Base-by-base conservation (phyloP, 2,113 vertebrate genomes). In the Prolemur simus region DNA sequence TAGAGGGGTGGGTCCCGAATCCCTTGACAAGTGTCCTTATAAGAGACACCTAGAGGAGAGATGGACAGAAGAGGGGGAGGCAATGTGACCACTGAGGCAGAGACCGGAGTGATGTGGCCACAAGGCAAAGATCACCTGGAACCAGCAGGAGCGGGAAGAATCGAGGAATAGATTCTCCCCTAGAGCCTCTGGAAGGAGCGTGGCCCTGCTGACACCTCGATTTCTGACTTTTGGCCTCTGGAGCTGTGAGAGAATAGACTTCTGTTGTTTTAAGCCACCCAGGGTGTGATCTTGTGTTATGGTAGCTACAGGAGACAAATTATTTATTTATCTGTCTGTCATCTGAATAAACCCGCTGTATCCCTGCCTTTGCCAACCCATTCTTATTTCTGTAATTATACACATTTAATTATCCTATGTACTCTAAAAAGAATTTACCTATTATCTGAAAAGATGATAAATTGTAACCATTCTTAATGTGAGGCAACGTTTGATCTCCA, bases 401-500 rank as follows among this genome's bases (percentile, higher is more conserved):
- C 13, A 66, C 25, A 69, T 42, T 80, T 85, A 74, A 52, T 89
- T 76, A 85, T 69, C 45, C 52, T n/a, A 85, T 47, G 18, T 64
- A 76, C 20, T 87, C 69, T 77, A 68, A 90, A 89, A 64, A 27
- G 25, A 74, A 18, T 60, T 85, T 56, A 66, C 17, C 29, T 39
- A 23, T 29, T 87, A 78, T 49, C 37, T 69, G 13, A 94, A 88
- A 74, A 90, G 83, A 45, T 27, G 2, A 54, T 71, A 71, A 66
- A 29, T 74, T 91, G n/a, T 95, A 81, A 34, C 34, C 37, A 76
- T 39, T 88, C 69, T 89, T 12, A 88, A 21, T 81, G 68, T 42
- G 87, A 84, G 47, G 5, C 34, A 94, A 14, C 49, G 78, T 91
- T 87, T 95, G 18, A 54, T 85, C 34, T 81, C 29, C 23, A 25